phyloP scores from a whole-genome alignment of 2,113 vertebrate species.

The Glaucidium brasilianum region DNA sequence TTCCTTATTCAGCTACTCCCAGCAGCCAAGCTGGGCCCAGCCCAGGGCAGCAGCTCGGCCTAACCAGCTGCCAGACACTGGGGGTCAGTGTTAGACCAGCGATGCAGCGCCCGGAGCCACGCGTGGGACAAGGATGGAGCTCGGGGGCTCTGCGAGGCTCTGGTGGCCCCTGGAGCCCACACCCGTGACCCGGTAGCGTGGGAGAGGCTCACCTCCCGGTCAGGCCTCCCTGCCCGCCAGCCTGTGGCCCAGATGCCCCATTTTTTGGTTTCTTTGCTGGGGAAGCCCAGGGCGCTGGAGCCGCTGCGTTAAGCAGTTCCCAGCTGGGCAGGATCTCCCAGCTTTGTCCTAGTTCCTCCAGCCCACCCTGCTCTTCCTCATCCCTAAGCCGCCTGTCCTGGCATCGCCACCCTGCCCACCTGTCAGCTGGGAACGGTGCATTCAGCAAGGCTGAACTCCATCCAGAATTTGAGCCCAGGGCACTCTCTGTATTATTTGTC shows the following conservation, averaged over 20 bases:
- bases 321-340: not conserved
- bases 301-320: not conserved
- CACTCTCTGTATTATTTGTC: not conserved
- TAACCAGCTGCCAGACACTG: not conserved
- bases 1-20: too few species aligned
- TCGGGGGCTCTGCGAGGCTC: not conserved
- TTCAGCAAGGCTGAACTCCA: not conserved
- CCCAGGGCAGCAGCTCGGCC: not conserved
- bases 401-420: not conserved
- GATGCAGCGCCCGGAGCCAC: not conserved
- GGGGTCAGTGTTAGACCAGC: conserved; percentile 64
- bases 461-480: not conserved
- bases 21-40: not conserved
- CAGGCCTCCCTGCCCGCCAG: not conserved
- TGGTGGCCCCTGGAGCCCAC: not conserved
- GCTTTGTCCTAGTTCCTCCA: not conserved
- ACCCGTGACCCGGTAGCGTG: accelerated
- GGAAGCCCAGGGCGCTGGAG: not conserved
- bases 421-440: not conserved
- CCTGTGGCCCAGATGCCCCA: not conserved
- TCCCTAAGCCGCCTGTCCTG: not conserved
- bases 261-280: not conserved
- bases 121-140: not conserved
- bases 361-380: too few species aligned
- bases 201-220: not conserved